Conservation (phyloP, 2,797 vertebrate genomes). For the Oreonectes daqikongensis region DNA sequence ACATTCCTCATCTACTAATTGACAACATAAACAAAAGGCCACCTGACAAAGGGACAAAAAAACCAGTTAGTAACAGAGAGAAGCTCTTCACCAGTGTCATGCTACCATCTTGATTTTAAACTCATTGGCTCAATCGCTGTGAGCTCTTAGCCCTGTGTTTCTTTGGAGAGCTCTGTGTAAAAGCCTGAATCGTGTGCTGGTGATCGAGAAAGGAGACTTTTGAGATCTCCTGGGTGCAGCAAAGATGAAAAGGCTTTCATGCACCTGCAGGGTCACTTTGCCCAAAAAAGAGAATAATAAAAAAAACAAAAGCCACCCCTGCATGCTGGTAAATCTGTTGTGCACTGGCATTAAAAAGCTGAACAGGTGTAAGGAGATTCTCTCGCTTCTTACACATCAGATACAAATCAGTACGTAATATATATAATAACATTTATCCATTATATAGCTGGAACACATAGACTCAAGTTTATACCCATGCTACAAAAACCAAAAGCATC, state of each 20-base stretch:
- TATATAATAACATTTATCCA: background rate
- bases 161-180: slow-evolving; percentile 43
- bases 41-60: slow-evolving; percentile 25
- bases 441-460: slow-evolving; percentile 39
- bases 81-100: background rate
- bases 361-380: slow-evolving; percentile 28
- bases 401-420: background rate
- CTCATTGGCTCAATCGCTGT: background rate
- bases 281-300: background rate
- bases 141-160: slow-evolving; percentile 36
- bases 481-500: slow-evolving; percentile 54
- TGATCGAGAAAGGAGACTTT: slow-evolving; percentile 48
- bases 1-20: slow-evolving; percentile 44
- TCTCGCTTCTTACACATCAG: slow-evolving; percentile 17
- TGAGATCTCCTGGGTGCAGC: slow-evolving; percentile 22
- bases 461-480: slow-evolving; percentile 43
- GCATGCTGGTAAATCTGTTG: slow-evolving; percentile 52
- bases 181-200: slow-evolving; percentile 50
- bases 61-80: background rate
- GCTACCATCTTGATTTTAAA: slow-evolving; percentile 21
- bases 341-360: slow-evolving; percentile 5
- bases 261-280: slow-evolving; percentile 1
- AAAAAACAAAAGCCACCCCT: slow-evolving; percentile 35
- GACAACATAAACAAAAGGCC: slow-evolving; percentile 54
- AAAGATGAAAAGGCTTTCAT: slow-evolving; percentile 25